These are phyloP conservation scores for Tragelaphus imberbis DNA, from an alignment of 2,113 vertebrate genomes.

Conservation along the genomic window DNA sequence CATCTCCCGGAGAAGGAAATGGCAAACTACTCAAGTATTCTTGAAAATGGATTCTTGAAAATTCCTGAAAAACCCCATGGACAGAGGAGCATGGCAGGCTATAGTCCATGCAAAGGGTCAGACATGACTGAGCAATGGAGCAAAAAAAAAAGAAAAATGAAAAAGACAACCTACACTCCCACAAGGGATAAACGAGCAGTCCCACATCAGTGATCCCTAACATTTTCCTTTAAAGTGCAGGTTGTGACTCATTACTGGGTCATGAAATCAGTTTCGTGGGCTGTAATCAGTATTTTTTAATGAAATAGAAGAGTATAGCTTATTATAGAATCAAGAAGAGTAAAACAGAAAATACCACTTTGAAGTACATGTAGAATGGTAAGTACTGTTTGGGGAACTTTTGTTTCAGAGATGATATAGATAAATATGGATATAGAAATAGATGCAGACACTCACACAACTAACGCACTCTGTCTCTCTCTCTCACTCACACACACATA, in stretches of 20 bases:
- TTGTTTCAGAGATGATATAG: background rate
- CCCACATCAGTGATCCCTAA: background rate
- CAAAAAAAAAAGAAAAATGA: background rate
- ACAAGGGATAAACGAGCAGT: background rate
- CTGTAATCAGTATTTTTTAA: conserved; percentile 30
- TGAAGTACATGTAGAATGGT: background rate
- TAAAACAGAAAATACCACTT: background rate
- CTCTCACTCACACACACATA: background rate
- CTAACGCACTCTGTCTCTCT: background rate
- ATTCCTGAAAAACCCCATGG: background rate
- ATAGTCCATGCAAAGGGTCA: background rate
- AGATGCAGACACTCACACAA: background rate
- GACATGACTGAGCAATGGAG: background rate
- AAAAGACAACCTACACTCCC: background rate
- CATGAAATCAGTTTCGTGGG: background rate
- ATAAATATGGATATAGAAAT: background rate
- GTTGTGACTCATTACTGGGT: conserved; percentile 34
- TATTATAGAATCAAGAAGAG: conserved; percentile 13
- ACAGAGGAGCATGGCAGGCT: background rate
- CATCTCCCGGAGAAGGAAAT: background rate
- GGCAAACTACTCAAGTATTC: background rate
- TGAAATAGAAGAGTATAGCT: background rate
- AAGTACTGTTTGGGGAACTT: background rate
- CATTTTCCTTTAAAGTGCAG: background rate
- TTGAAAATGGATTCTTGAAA: background rate